Evolutionary conservation across 2,113 vertebrate species (phyloP).

Genomic region (Anarrhichthys ocellatus): DNA sequence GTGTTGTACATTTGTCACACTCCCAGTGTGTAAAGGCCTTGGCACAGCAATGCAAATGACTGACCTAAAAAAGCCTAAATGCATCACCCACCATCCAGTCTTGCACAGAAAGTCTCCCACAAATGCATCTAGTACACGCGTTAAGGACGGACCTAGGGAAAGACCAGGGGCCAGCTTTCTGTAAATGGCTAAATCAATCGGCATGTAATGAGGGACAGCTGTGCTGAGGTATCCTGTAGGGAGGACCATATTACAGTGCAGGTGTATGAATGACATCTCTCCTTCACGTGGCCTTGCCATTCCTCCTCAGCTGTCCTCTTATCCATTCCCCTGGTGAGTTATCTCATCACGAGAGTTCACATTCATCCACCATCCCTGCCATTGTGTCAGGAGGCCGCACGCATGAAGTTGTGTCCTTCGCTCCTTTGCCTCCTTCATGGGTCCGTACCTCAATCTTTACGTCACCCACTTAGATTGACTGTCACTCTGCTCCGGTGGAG

Average conservation of each 20-base stretch:
- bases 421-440: neutral
- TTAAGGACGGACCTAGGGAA: neutral
- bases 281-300: conserved; percentile 41
- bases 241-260: conserved; percentile 6
- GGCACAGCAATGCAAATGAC: neutral
- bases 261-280: conserved; percentile 41
- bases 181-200: conserved; percentile 30
- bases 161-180: neutral
- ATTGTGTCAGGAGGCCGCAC: neutral
- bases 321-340: conserved; percentile 32
- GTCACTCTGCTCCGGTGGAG: neutral
- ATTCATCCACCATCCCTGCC: neutral
- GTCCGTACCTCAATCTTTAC: conserved; percentile 12
- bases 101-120: neutral
- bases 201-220: conserved; percentile 17
- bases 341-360: conserved; percentile 29
- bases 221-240: neutral
- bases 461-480: neutral
- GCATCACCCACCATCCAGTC: neutral
- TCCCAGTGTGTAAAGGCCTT: neutral
- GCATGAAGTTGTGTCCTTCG: conserved; percentile 27
- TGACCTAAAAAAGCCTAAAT: neutral
- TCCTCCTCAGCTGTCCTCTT: conserved; percentile 26
- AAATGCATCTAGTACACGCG: neutral
- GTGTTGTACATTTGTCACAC: neutral